Evolutionary conservation across 2,113 vertebrate genomes (phyloP).

Genomic region (Halcyon senegalensis): DNA sequence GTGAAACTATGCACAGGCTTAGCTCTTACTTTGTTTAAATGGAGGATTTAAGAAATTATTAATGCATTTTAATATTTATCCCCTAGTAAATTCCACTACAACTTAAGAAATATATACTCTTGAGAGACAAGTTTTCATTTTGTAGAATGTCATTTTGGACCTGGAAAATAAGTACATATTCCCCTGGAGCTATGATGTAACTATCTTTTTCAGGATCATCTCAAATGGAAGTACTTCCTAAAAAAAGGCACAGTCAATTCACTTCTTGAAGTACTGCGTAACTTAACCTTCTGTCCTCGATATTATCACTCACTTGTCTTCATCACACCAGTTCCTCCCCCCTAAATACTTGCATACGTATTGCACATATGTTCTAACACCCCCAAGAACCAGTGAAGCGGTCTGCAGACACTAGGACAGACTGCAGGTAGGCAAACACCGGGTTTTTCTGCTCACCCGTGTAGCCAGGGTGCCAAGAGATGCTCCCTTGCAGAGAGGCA

Average conservation of each 20-base stretch:
- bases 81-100: background rate
- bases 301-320: background rate
- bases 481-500: background rate
- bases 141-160: background rate
- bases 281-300: background rate
- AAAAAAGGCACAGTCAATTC: background rate
- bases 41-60: background rate
- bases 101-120: background rate
- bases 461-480: background rate
- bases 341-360: background rate
- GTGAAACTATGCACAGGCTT: background rate
- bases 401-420: background rate
- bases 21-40: background rate
- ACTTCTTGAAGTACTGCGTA: background rate
- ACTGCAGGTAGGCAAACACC: background rate
- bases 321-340: background rate
- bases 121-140: background rate
- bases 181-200: background rate
- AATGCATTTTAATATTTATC: background rate
- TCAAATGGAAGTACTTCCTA: background rate
- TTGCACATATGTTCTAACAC: background rate
- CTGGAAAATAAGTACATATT: background rate
- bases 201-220: background rate
- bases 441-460: background rate
- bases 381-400: background rate